A percentile compares a stretch with the other conserved stretches of the same genome.
Conservation (phyloP, 2,888 invertebrate species). For the Steinernema carpocapsae region DNA sequence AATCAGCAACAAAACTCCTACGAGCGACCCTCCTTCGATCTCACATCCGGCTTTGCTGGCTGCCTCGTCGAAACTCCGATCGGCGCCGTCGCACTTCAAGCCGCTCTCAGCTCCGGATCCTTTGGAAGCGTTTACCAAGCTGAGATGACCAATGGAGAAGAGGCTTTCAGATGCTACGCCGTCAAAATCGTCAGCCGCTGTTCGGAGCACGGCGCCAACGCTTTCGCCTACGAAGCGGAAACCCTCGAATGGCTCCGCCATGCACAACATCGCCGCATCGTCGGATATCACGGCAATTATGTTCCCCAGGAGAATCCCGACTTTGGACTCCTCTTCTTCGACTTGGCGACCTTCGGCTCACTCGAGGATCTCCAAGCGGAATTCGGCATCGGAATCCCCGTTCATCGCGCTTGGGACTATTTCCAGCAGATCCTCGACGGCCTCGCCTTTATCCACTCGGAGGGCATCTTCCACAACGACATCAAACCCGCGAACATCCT, state of each 20-base stretch:
- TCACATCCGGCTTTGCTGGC: not conserved
- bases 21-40: no score
- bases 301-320: not conserved
- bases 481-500: constrained; percentile 21
- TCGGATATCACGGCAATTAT: not conserved
- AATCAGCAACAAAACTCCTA: no score
- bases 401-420: not conserved
- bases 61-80: not conserved
- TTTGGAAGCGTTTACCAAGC: not conserved
- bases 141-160: not conserved
- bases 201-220: not conserved
- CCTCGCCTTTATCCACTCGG: constrained; percentile 9
- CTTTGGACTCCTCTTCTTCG: not conserved
- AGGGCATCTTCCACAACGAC: constrained; percentile 10
- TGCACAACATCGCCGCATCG: not conserved
- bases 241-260: not conserved
- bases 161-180: not conserved
- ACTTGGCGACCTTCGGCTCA: not conserved
- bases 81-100: not conserved
- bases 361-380: not conserved
- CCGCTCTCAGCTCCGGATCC: not conserved
- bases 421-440: not conserved
- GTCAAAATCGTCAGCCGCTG: not conserved
- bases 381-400: not conserved
- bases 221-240: not conserved